Percentiles rank a stretch among this genome's conserved stretches.
Evolutionary conservation across 2,113 vertebrate genomes (phyloP).

Genomic region (Colistium nudipinnis): DNA sequence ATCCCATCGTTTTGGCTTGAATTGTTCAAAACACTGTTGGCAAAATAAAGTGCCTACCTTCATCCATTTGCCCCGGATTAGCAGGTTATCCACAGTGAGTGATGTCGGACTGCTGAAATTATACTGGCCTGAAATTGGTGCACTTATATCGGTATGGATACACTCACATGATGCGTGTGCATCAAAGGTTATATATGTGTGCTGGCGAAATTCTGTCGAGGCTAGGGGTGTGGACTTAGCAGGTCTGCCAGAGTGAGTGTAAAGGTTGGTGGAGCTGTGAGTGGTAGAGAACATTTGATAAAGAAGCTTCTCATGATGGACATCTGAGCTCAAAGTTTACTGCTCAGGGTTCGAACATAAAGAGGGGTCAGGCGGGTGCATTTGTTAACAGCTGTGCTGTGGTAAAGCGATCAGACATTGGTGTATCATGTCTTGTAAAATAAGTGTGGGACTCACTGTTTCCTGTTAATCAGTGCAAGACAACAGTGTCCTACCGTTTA

Average conservation of each 20-base stretch:
- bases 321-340: slow-evolving; percentile 11
- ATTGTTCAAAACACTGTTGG: too few species aligned
- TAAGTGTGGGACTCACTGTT: not conserved
- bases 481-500: not conserved
- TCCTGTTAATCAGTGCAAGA: slow-evolving; percentile 9
- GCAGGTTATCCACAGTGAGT: not conserved
- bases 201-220: slow-evolving; percentile 19
- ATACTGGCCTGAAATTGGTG: not conserved
- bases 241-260: not conserved
- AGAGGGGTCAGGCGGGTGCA: not conserved
- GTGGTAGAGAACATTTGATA: slow-evolving; percentile 37
- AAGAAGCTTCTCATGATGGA: slow-evolving; percentile 26
- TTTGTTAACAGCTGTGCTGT: not conserved
- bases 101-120: not conserved
- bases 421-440: not conserved
- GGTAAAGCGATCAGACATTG: not conserved
- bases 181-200: slow-evolving; percentile 4
- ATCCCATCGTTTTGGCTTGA: too few species aligned
- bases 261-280: slow-evolving; percentile 43
- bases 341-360: not conserved
- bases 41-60: slow-evolving; percentile 40
- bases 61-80: slow-evolving; percentile 13
- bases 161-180: not conserved
- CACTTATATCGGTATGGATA: not conserved
- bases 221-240: slow-evolving; percentile 28